Conservation (phyloP, 2,113 vertebrate species). For the Engystomops pustulosus region DNA sequence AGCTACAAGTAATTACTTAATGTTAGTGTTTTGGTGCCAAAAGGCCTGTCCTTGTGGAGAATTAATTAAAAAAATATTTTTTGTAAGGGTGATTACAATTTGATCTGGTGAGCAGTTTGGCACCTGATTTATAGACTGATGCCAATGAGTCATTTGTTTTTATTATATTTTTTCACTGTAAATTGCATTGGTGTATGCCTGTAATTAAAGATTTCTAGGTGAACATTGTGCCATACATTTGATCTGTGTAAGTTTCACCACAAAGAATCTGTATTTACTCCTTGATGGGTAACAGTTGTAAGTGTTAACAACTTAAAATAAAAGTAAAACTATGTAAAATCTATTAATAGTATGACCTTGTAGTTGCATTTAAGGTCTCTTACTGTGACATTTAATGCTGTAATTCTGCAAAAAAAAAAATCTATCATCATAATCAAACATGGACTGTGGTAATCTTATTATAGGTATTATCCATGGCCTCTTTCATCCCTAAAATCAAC, state of each 20-base stretch:
- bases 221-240: slow-evolving; percentile 71
- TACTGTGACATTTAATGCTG: neutral
- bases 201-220: slow-evolving; percentile 63
- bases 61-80: neutral
- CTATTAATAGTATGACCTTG: neutral
- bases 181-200: slow-evolving; percentile 46
- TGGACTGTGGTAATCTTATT: too few relatives aligned
- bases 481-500: too few relatives aligned
- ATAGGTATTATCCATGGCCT: too few relatives aligned
- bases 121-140: slow-evolving; percentile 43
- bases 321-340: slow-evolving; percentile 3
- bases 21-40: slow-evolving; percentile 75
- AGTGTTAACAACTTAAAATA: slow-evolving; percentile 24
- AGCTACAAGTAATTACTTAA: slow-evolving; percentile 21
- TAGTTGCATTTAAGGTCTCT: neutral
- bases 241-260: slow-evolving; percentile 47
- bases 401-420: too few relatives aligned
- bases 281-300: slow-evolving; percentile 8
- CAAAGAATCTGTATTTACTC: slow-evolving; percentile 25
- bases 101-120: slow-evolving; percentile 57
- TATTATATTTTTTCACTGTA: slow-evolving; percentile 44
- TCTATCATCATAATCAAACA: too few relatives aligned
- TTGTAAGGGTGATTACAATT: slow-evolving; percentile 49
- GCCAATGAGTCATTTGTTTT: slow-evolving; percentile 57
- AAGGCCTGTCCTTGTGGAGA: slow-evolving; percentile 65